These are phyloP conservation scores for Phrynosoma platyrhinos DNA, from an alignment of 2,113 vertebrate genomes.

Conservation along the genomic window DNA sequence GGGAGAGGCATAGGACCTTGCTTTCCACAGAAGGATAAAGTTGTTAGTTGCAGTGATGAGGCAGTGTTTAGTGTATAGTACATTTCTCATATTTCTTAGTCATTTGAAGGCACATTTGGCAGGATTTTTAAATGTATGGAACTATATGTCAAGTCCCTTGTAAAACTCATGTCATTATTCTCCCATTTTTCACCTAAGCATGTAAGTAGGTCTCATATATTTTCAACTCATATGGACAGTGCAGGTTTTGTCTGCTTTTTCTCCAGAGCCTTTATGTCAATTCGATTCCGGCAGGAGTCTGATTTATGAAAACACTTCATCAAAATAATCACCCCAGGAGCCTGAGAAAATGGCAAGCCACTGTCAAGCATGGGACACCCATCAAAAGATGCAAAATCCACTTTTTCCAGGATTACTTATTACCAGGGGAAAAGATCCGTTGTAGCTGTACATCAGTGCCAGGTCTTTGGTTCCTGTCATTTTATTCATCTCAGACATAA, in stretches of 20 bases:
- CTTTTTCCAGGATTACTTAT: not conserved
- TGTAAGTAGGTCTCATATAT: constrained; percentile 49
- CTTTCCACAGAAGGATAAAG: constrained; percentile 31
- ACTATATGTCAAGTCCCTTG: constrained; percentile 56
- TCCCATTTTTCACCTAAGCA: constrained; percentile 52
- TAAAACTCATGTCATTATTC: constrained; percentile 54
- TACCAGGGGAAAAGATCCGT: not conserved
- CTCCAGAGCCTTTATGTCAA: constrained; percentile 38
- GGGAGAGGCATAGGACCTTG: not conserved
- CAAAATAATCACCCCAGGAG: constrained; percentile 50
- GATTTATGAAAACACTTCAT: constrained; percentile 46
- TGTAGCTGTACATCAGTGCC: constrained; percentile 3
- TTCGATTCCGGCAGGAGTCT: constrained; percentile 28
- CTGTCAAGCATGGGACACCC: not conserved
- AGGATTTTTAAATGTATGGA: constrained; percentile 57
- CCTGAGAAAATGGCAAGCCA: not conserved
- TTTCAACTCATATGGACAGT: constrained; percentile 24
- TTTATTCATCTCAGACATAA: not conserved
- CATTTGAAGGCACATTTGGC: constrained; percentile 1
- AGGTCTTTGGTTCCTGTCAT: not conserved
- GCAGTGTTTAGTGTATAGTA: constrained; percentile 47
- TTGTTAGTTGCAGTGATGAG: not conserved
- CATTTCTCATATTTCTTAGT: constrained; percentile 63
- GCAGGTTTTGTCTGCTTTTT: constrained; percentile 38
- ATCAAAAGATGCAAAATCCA: constrained; percentile 15